Conservation (phyloP, 1,140 invertebrate species). For the Papilio glaucus region DNA sequence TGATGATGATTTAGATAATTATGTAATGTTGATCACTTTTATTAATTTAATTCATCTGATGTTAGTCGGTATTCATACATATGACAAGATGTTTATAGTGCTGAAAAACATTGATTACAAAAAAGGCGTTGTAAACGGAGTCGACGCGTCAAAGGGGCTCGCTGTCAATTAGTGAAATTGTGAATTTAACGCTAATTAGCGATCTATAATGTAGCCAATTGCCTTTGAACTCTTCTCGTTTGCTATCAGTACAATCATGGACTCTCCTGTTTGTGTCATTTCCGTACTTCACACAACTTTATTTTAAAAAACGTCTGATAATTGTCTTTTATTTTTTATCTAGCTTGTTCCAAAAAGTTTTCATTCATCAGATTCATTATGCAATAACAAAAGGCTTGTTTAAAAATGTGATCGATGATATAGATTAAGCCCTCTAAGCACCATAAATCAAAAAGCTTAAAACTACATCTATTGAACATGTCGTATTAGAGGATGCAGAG, state of each 20-base stretch:
- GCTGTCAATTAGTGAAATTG: conserved; percentile 9
- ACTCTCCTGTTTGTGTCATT: background rate
- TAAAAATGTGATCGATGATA: background rate
- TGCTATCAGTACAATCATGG: background rate
- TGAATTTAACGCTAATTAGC: conserved; percentile 15
- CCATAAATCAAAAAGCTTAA: background rate
- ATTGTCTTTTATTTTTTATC: too few species aligned
- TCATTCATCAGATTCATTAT: background rate
- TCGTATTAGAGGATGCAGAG: background rate
- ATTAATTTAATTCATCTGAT: too few species aligned
- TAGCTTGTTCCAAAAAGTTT: background rate
- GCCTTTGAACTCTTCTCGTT: background rate
- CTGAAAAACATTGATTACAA: background rate
- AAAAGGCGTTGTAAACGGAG: background rate
- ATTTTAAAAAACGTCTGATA: background rate
- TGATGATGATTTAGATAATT: too few species aligned
- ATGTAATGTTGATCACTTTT: too few species aligned
- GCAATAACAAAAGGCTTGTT: background rate
- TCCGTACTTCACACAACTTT: too few species aligned
- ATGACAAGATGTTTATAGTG: background rate
- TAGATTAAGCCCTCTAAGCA: too few species aligned
- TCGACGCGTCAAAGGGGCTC: background rate
- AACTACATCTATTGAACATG: background rate
- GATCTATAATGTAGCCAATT: conserved; percentile 2
- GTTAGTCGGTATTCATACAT: too few species aligned